Evolutionary conservation across 2,113 vertebrate genomes (phyloP), one percentile per base, ranked within the genome.

Genomic region (Rhabdornis inornatus): DNA sequence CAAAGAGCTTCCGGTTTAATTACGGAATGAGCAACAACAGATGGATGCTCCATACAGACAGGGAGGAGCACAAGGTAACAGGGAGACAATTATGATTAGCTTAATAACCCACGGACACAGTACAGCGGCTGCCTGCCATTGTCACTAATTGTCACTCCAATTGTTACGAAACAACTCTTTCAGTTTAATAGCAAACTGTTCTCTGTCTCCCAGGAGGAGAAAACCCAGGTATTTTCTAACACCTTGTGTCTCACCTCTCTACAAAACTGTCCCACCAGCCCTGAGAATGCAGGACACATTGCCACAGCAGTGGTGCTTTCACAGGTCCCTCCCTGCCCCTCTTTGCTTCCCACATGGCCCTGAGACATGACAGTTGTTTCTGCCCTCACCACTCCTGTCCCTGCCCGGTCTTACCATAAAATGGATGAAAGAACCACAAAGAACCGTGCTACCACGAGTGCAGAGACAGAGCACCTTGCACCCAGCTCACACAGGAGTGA

Each of bases 71-170:
- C 91, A 91, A 97, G 95, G 95, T 96, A 96, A 90, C 79, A 92
- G 94, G 66, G 88, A 96, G 87, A 96, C 96, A 94, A 95, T 96
- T 95, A 94, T 92, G 96, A 94, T 97, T 94, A 97, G 92, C 94
- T 95, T 94, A 93, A 95, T 95, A 97, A 97, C 88, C 94, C 9
- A 0, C 3, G 79, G 92, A 94, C 95, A 79, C 78, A 96, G 55
- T 81, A 78, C 64, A 91, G 69, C 96, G 97, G 97, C 96, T 97
- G 95, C 92, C 92, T 96, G 84, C 91, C 92, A 88, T 96, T 92
- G 92, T 95, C 96, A 53, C 83, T 97, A 96, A 97, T 94, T 97
- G 91, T 94, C 66, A 68, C 42, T 94, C 35, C 87, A 85, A 59
- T 76, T 81, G 84, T 89, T 78, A 79, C 3, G 5, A 89, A 93